Conservation (phyloP, 2,113 vertebrate genomes). For the Chlamydotis undulata region DNA sequence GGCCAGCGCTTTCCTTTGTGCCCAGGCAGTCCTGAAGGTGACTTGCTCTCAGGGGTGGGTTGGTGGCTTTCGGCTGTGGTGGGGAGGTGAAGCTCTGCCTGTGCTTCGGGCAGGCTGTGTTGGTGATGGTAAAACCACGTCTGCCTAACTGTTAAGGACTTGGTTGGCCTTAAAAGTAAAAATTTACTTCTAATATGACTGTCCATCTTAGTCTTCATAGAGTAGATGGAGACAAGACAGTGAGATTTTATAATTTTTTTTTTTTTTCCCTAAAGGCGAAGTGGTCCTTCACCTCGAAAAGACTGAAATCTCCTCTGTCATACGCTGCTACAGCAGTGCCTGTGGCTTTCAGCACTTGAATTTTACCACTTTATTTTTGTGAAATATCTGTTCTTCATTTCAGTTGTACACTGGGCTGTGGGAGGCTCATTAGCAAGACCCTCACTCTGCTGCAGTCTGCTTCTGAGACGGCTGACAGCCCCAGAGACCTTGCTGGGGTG, state of each 20-base stretch:
- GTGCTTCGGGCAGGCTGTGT: neutral
- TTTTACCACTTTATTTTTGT: neutral
- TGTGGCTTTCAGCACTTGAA: neutral
- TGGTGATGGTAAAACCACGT: neutral
- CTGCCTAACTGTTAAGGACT: neutral
- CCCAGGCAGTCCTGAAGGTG: neutral
- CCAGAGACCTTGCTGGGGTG: neutral
- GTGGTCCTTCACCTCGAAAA: neutral
- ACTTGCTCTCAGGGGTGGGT: neutral
- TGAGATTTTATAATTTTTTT: neutral
- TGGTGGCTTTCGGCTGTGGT: neutral
- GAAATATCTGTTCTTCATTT: neutral
- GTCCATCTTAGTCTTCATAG: neutral
- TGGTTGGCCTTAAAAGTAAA: neutral
- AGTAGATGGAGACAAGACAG: neutral
- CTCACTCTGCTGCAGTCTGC: neutral
- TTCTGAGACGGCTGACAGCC: neutral
- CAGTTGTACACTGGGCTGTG: neutral
- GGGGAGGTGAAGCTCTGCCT: neutral
- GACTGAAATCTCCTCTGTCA: neutral
- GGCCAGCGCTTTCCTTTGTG: neutral
- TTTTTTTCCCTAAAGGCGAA: neutral
- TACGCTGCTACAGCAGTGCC: neutral
- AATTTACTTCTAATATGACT: neutral
- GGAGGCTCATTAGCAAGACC: neutral